A percentile compares a stretch with the other conserved stretches of the same genome.
Evolutionary conservation across 1,140 invertebrate genomes (phyloP).

Genomic region (Rhyacophila brunnea): DNA sequence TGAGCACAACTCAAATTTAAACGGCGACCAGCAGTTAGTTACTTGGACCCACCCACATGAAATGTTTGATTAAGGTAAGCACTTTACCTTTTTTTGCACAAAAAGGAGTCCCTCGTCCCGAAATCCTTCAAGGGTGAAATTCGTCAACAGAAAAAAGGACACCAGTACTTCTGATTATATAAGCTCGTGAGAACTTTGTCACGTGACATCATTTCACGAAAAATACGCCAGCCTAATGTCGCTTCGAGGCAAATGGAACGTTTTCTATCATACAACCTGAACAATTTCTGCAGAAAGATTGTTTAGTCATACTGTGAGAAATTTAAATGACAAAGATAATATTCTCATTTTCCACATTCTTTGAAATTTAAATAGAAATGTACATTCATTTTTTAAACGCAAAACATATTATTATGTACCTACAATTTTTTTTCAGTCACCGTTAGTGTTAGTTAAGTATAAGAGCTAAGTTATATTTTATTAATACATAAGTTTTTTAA

Average conservation of each 20-base stretch:
- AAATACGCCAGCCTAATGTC: constrained; percentile 16
- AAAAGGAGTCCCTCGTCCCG: constrained; percentile 17
- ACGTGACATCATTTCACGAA: constrained; percentile 26
- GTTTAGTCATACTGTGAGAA: too few species aligned
- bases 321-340: too few species aligned
- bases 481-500: too few species aligned
- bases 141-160: constrained; percentile 34
- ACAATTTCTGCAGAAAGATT: too few species aligned
- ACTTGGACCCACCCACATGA: constrained; percentile 11
- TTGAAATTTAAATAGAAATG: too few species aligned
- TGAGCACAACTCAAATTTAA: not conserved
- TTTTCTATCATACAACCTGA: not conserved
- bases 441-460: too few species aligned
- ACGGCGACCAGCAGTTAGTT: not conserved
- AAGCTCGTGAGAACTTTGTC: constrained; percentile 32
- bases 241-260: not conserved
- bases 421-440: too few species aligned
- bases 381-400: too few species aligned
- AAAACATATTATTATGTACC: too few species aligned
- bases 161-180: constrained; percentile 31
- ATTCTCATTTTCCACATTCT: too few species aligned
- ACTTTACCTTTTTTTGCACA: constrained; percentile 29
- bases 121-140: constrained; percentile 30
- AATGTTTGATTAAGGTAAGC: constrained; percentile 33
- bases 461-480: too few species aligned